Conservation (phyloP, 1,140 invertebrate genomes). For the Ctenoplectra terminalis region DNA sequence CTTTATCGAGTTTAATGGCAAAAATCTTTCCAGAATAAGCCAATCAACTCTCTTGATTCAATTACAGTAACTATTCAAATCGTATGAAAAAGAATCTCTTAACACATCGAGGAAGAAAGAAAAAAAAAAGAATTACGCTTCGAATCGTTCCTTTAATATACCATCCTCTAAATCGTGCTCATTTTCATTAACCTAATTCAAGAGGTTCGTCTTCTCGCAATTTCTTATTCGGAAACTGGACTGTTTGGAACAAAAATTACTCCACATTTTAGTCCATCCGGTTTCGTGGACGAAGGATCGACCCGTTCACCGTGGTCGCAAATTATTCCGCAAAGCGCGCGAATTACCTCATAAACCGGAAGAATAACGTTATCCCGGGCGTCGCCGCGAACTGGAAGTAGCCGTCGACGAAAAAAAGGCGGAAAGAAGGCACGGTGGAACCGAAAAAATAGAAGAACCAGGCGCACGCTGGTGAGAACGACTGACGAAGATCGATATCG, state of each 20-base stretch:
- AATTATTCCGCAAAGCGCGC: slow-evolving; percentile 23
- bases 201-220: too few relatives aligned
- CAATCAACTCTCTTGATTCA: background rate
- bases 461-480: background rate
- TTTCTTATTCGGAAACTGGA: too few relatives aligned
- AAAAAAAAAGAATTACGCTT: background rate
- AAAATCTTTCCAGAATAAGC: background rate
- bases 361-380: slow-evolving; percentile 34
- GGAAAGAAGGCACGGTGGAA: background rate
- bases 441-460: background rate
- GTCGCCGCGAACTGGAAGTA: slow-evolving; percentile 26
- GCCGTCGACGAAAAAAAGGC: background rate
- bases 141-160: too few relatives aligned
- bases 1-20: background rate
- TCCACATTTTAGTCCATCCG: too few relatives aligned
- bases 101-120: too few relatives aligned
- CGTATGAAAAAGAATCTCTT: background rate
- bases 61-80: background rate
- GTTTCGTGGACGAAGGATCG: background rate
- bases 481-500: slow-evolving; percentile 53
- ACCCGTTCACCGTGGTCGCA: background rate
- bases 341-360: slow-evolving; percentile 15
- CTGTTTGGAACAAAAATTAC: too few relatives aligned
- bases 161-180: too few relatives aligned
- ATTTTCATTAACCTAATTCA: too few relatives aligned